Conservation (phyloP, 2,113 vertebrate species). For the Xenotilapia flavipinnis region DNA sequence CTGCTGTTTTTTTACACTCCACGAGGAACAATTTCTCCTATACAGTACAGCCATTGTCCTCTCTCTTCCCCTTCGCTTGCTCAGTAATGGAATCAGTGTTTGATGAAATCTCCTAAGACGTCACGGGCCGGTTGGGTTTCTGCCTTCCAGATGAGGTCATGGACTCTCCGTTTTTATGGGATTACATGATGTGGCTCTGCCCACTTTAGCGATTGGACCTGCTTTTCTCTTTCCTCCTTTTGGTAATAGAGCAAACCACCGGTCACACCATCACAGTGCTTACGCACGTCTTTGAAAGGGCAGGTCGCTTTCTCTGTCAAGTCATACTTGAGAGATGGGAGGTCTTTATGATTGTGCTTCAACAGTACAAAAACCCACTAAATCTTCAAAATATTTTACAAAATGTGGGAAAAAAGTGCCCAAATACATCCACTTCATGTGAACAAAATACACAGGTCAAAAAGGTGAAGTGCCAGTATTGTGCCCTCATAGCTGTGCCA, state of each 20-base stretch:
- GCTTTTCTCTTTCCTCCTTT: conserved; percentile 29
- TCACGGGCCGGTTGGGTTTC: conserved; percentile 32
- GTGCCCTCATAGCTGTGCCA: background rate
- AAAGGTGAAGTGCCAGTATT: background rate
- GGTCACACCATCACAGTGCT: background rate
- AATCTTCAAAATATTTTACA: background rate
- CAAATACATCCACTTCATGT: background rate
- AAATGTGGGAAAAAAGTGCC: background rate
- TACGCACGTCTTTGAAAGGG: conserved; percentile 30
- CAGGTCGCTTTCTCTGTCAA: conserved; percentile 7
- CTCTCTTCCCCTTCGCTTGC: conserved; percentile 1
- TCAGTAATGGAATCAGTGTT: conserved; percentile 63
- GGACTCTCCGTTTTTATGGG: conserved; percentile 66
- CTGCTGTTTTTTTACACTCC: background rate
- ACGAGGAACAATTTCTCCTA: background rate
- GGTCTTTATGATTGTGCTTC: background rate
- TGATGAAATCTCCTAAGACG: conserved; percentile 70
- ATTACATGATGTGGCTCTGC: conserved; percentile 64
- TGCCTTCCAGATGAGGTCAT: conserved; percentile 67
- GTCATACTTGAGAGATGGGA: conserved; percentile 20
- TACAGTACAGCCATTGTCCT: background rate
- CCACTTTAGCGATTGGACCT: conserved; percentile 70
- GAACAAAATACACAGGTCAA: background rate
- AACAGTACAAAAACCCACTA: background rate
- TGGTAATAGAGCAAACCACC: conserved; percentile 51